phyloP scores from a whole-genome alignment of 2,888 invertebrate genomes.

The Trachelus troglodyta region DNA sequence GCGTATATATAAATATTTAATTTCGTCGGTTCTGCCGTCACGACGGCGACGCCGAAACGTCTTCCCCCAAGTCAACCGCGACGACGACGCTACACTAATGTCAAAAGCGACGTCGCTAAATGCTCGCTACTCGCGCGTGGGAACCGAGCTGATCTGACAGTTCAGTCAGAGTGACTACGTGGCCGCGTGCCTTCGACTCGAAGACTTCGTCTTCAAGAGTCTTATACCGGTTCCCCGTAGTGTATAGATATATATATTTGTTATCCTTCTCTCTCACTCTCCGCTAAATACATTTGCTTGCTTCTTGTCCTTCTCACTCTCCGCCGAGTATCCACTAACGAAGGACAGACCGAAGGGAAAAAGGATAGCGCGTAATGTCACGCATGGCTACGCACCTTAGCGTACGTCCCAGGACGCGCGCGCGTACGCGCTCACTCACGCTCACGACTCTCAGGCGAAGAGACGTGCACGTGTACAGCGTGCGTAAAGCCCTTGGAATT shows the following conservation, averaged over 20 bases:
- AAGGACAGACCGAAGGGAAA: neutral
- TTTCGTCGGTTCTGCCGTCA: slow-evolving; percentile 17
- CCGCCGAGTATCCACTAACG: neutral
- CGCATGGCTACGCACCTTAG: neutral
- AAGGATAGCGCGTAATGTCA: neutral
- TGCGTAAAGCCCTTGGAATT: slow-evolving; percentile 1
- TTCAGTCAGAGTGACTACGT: neutral
- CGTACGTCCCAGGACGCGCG: neutral
- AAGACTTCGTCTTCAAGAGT: slow-evolving; percentile 9
- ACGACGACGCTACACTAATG: slow-evolving; percentile 16
- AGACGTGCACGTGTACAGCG: slow-evolving; percentile 3
- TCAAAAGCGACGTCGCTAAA: slow-evolving; percentile 5
- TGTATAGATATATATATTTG: slow-evolving; percentile 2
- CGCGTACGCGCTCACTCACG: neutral
- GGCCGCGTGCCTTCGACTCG: slow-evolving; percentile 8
- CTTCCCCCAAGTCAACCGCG: slow-evolving; percentile 26
- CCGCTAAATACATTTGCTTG: neutral
- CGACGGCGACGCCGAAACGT: slow-evolving; percentile 17
- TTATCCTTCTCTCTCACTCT: slow-evolving; percentile 2
- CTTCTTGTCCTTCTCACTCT: neutral
- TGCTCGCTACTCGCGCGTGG: slow-evolving; percentile 1
- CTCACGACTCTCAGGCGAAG: neutral
- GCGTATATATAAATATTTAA: slow-evolving; percentile 17
- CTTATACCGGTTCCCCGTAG: slow-evolving; percentile 12
- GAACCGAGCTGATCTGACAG: neutral